These are phyloP conservation scores for Epinephelus malabaricus DNA, from an alignment of 2,797 vertebrate species.

Conservation along the genomic window DNA sequence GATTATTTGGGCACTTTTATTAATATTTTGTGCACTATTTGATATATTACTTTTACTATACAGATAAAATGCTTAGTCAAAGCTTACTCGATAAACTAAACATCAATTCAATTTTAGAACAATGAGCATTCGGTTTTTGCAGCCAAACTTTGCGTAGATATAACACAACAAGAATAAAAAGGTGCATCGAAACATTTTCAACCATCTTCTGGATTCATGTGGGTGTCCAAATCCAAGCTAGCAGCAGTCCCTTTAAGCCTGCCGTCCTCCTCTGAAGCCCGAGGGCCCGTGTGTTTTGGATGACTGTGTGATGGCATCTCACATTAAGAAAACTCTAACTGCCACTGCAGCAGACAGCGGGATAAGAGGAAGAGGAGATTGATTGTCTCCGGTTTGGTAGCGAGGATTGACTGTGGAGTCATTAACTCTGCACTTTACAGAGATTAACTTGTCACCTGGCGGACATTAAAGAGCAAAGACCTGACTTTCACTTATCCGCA, in stretches of 20 bases:
- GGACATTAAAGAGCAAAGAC: constrained; percentile 64
- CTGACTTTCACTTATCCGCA: constrained; percentile 59
- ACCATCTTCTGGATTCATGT: constrained; percentile 38
- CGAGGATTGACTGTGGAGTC: constrained; percentile 70
- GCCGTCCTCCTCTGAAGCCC: constrained; percentile 37
- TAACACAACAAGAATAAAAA: constrained; percentile 27
- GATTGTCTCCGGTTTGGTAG: constrained; percentile 74
- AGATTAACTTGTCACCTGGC: constrained; percentile 82
- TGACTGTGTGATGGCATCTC: constrained; percentile 62
- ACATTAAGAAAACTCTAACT: constrained; percentile 60
- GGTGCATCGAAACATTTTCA: constrained; percentile 13
- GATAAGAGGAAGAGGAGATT: constrained; percentile 65
- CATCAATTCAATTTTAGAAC: constrained; percentile 3
- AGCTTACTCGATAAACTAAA: constrained; percentile 34
- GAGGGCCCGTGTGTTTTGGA: constrained; percentile 42
- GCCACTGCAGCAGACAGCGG: constrained; percentile 59
- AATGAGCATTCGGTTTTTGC: not conserved
- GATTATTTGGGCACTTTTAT: constrained; percentile 11
- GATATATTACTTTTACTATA: not conserved
- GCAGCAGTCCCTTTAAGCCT: constrained; percentile 34
- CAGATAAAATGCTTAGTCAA: constrained; percentile 22
- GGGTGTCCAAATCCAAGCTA: constrained; percentile 51
- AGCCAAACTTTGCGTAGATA: constrained; percentile 42
- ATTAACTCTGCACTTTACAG: constrained; percentile 79
- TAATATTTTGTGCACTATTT: not conserved